phyloP scores from a whole-genome alignment of 2,113 vertebrate genomes.

The Pao palembangensis region DNA sequence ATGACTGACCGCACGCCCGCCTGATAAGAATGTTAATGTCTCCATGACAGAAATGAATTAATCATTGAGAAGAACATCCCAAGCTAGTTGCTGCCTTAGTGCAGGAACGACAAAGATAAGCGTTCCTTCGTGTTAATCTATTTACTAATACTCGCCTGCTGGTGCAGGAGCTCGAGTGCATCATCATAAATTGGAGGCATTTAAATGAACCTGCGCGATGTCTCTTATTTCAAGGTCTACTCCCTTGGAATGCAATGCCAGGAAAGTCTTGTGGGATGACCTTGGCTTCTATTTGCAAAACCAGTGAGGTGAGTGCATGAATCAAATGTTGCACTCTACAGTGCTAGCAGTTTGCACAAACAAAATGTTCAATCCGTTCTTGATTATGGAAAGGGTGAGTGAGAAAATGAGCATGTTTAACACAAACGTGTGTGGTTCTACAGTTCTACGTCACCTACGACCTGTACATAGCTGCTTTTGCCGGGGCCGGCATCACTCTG shows the following conservation, averaged over 20 bases:
- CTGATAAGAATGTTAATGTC: slow-evolving; percentile 56
- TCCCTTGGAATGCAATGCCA: slow-evolving; percentile 93
- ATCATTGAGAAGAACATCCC: slow-evolving; percentile 22
- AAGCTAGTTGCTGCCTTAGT: slow-evolving; percentile 28
- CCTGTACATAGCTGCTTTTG: slow-evolving; percentile 91
- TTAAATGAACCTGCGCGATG: slow-evolving; percentile 23
- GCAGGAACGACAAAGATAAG: slow-evolving; percentile 29
- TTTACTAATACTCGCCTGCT: slow-evolving; percentile 9
- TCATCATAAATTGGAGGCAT: slow-evolving; percentile 37
- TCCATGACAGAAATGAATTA: slow-evolving; percentile 27
- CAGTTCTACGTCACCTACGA: slow-evolving; percentile 97
- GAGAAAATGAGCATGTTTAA: neutral
- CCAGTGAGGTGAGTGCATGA: slow-evolving; percentile 82
- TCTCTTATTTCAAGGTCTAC: slow-evolving; percentile 77
- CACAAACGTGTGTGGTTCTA: slow-evolving; percentile 24
- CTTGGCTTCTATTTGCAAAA: slow-evolving; percentile 93
- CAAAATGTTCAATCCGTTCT: slow-evolving; percentile 1
- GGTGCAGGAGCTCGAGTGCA: neutral
- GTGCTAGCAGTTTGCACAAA: slow-evolving; percentile 3
- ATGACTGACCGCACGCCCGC: slow-evolving; percentile 37
- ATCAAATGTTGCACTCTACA: slow-evolving; percentile 18
- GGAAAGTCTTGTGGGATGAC: slow-evolving; percentile 91
- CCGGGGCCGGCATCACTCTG: slow-evolving; percentile 88
- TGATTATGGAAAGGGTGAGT: neutral
- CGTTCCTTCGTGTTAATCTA: slow-evolving; percentile 7